Base-by-base conservation (phyloP, 2,888 invertebrate genomes). In the Acanthoscelides obtectus region DNA sequence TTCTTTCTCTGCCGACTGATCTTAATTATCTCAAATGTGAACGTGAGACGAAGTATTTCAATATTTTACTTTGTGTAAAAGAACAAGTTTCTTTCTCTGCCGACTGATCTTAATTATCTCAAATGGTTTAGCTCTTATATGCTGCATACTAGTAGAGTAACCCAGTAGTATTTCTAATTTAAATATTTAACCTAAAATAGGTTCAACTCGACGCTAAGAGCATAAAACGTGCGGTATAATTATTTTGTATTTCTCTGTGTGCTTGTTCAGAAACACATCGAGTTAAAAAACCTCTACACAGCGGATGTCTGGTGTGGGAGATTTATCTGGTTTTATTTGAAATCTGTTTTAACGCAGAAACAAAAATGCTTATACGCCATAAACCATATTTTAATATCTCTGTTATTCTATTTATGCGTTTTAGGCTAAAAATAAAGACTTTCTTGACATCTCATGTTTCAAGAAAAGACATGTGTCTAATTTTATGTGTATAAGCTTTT, bases 311-410 rank as follows among this genome's bases (percentile, higher is more conserved):
- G 76, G 76, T 76, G 70, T 71, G 71, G 70, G 71, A 73, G 45
- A 76, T 74, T 76, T 75, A 76, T 76, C 45, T 45, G 75, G 74
- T 76, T 74, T 76, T 75, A 76, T 76, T 76, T 73, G 74, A 76
- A 76, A 76, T 75, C 74, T 74, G 74, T 76, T 76, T 76, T 76
- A 75, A 76, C 75, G 72, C 75, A 76, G 75, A 75, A 76, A 74
- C 76, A 76, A 75, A 75, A 77, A 77, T 76, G 77, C 45, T 77
- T 74, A 74, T 75, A 73, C 75, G 75, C 75, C 77, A 77, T 77
- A 77, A 77, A 77, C 76, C 75, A 75, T 75, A 75, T 75, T 77
- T 77, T 76, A 77, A 77, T 77, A 77, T 77, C 77, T 77, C 75
- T 75, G 45, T 45, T 45, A 75, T 77, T 77, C 75, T 77, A 77